phyloP scores from a whole-genome alignment of 2,888 invertebrate genomes.

The Marronus borbonicus region DNA sequence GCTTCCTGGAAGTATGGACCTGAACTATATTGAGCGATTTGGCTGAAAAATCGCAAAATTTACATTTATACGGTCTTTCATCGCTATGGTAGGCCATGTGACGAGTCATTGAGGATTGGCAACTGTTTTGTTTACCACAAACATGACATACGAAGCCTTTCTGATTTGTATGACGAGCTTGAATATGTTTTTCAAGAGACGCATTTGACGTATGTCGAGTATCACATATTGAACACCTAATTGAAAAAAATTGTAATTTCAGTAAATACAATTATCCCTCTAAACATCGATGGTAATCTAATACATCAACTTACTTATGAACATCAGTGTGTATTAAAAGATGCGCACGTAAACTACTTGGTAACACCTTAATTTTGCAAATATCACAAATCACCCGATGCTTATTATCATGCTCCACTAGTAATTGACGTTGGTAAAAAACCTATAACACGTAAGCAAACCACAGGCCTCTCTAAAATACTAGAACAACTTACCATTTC shows the following conservation, averaged over 20 bases:
- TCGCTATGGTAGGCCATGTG: constrained; percentile 59
- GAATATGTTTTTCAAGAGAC: constrained; percentile 57
- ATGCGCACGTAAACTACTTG: constrained; percentile 60
- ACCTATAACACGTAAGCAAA: constrained; percentile 50
- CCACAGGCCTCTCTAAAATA: background rate
- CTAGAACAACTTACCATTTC: constrained; percentile 53
- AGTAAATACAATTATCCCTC: too few relatives aligned
- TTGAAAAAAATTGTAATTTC: constrained; percentile 2
- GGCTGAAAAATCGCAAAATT: constrained; percentile 57
- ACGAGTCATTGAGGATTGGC: constrained; percentile 59
- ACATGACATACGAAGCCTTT: constrained; percentile 59
- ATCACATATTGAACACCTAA: constrained; percentile 57
- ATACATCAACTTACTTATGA: constrained; percentile 56
- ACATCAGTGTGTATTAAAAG: constrained; percentile 60
- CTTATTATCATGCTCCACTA: constrained; percentile 58
- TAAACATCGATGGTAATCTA: too few relatives aligned
- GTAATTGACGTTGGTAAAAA: constrained; percentile 54
- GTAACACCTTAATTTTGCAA: constrained; percentile 58
- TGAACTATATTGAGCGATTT: constrained; percentile 57
- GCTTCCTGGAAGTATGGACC: constrained; percentile 57
- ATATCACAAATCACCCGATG: constrained; percentile 59
- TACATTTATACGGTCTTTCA: constrained; percentile 57
- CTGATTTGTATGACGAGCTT: constrained; percentile 57
- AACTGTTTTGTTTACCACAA: constrained; percentile 60
- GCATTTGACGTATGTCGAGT: constrained; percentile 58